Evolutionary conservation across 1,140 invertebrate genomes (phyloP), one percentile per base, ranked within the genome.

Genomic region (Steinernema feltiae): DNA sequence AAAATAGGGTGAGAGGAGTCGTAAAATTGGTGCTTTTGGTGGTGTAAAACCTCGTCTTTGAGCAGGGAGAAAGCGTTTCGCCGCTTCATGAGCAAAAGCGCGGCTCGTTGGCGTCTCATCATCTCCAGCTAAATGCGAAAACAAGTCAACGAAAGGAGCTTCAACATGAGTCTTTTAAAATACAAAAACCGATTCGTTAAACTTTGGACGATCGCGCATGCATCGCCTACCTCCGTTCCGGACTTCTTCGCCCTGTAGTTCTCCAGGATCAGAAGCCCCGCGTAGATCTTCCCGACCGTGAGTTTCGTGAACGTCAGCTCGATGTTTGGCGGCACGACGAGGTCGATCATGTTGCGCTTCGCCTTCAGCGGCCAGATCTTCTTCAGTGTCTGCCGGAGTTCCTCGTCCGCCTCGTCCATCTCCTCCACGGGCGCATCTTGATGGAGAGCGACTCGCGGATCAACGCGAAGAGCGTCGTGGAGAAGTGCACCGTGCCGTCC

Each of bases 251-350:
- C 92, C 87, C 92, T 92, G 93, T 95, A 99, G 88, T 95, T 98
- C 88, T 99, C 97, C 79, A 96, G 89, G 85, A 99, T 97, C 71
- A 99, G 90, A 72, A 98, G 90, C 75, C 94, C 94, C 79, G 93
- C 95, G 88, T 99, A 99, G 84, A 99, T 94, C 89, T 99, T 99
- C 83, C 97, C 97, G 77, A 99, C 95, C 71, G 95, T 97, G 81
- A 99, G 87, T 88, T 94, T 96, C 74, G 87, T 81, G 76, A 75
- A 87, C 24, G 79, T 79, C 7, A 84, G 73, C 32, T 85, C 91
- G 87, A 93, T 91, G 87, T 90, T 92, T 77, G 92, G 92, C 82
- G 97, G 97, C 84, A 99, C 92, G 82, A 99, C 90, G 83, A 98
- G 89, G 88, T 98, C 92, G 53, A 89, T 82, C 82, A 98, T 90